Evolutionary conservation across 2,888 invertebrate species (phyloP), one percentile per base, ranked within the genome.

Genomic region (Elgonia sp.): DNA sequence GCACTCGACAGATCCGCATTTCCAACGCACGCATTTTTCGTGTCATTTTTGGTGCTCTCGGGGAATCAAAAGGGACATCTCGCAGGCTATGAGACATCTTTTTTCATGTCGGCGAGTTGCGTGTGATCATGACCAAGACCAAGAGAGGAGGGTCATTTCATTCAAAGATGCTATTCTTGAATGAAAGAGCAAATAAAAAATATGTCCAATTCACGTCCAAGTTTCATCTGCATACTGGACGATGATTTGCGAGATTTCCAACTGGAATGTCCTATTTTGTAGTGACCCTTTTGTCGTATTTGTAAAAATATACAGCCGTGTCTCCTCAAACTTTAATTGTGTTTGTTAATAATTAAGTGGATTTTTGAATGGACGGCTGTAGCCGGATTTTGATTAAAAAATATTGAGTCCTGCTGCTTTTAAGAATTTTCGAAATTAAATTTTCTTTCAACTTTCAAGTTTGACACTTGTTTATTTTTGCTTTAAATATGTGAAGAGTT

Each of bases 191-290:
- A 72, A 46, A 75, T 82, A 79, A 87, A 87, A 87, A 87, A 82
- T 77, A 63, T 75, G 63, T 67, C 69, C 21, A 70, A 84, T 84
- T 76, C 65, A 87, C 40, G 69, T 76, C 53, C 65, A 67, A 40
- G 40, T 86, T 88, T 80, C 89, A 89, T 89, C 89, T 89, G 86
- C 89, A 89, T 86, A 86, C 84, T 86, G 84, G 79, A 82, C 84
- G 89, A 89, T 87, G 89, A 89, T 79, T 89, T 84, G 86, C 84
- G 62, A 76, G 75, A 82, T 88, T 79, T 42, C 18, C 12, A 18
- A 37, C 42, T 67, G 65, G 62, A 88, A 72, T 76, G 67, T 77
- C 80, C 39, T 18, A 76, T 50, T 86, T 83, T 73, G 62, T 69
- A 46, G 29, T 76, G 70, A 73, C 63, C 82, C 83, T 86, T 82